phyloP scores from a whole-genome alignment of 35 echinoderm and acorn worm genomes.

The Anneissia japonica region DNA sequence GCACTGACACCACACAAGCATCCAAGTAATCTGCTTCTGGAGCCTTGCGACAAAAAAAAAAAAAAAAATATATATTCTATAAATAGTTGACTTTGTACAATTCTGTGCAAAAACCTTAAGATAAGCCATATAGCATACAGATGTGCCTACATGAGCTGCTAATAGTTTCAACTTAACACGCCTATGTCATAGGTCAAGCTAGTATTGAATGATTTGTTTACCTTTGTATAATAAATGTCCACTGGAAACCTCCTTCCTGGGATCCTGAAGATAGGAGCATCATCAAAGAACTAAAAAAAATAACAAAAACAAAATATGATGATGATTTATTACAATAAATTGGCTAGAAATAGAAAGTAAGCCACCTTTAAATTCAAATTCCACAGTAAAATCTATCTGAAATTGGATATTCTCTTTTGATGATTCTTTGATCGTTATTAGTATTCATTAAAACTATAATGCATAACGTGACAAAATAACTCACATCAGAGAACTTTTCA shows the following conservation, averaged over 20 bases:
- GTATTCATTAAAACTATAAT: too few relatives aligned
- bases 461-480: too few relatives aligned
- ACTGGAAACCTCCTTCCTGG: conserved; percentile 82
- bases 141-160: too few relatives aligned
- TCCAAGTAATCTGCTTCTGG: conserved; percentile 91
- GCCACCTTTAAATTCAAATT: too few relatives aligned
- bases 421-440: too few relatives aligned
- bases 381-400: too few relatives aligned
- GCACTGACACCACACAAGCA: conserved; percentile 79
- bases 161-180: too few relatives aligned
- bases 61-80: neutral
- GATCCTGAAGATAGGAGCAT: conserved; percentile 89
- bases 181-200: too few relatives aligned
- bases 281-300: conserved; percentile 72
- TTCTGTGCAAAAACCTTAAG: neutral
- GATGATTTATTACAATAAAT: neutral
- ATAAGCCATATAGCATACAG: neutral
- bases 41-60: conserved; percentile 41
- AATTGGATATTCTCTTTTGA: too few relatives aligned
- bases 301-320: neutral
- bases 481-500: conserved; percentile 84
- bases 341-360: too few relatives aligned
- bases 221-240: conserved; percentile 86
- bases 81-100: neutral
- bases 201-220: too few relatives aligned